Evolutionary conservation across 1,140 invertebrate genomes (phyloP).

Genomic region (Choristoneura fumiferana): DNA sequence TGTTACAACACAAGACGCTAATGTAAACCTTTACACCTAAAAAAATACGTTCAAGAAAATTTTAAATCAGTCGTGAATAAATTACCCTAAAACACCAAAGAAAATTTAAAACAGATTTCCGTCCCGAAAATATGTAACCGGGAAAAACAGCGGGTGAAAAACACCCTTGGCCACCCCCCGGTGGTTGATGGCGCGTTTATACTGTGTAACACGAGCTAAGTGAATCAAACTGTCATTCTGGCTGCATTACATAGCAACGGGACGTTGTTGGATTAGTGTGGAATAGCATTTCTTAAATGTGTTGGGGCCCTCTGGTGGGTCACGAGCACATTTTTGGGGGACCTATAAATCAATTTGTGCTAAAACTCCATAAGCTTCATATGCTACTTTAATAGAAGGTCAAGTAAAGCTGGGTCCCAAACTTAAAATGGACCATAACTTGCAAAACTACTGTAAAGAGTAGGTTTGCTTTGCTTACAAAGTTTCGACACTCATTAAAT

Average conservation of each 20-base stretch:
- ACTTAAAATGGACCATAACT: too few species aligned
- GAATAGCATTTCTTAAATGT: conserved; percentile 18
- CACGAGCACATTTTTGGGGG: too few species aligned
- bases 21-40: neutral
- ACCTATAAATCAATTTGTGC: too few species aligned
- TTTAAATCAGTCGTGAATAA: conserved; percentile 13
- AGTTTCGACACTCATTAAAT: too few species aligned
- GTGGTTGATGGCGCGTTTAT: conserved; percentile 60
- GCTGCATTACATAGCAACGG: conserved; percentile 49
- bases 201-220: conserved; percentile 70
- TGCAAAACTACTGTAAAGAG: too few species aligned
- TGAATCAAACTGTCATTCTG: conserved; percentile 77
- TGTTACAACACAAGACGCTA: neutral
- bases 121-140: conserved; percentile 11
- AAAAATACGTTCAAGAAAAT: conserved; percentile 12
- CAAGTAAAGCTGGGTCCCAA: too few species aligned
- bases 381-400: too few species aligned
- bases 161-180: conserved; percentile 33
- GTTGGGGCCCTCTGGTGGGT: too few species aligned
- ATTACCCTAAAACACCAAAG: conserved; percentile 10
- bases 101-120: conserved; percentile 17
- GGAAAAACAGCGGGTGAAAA: conserved; percentile 23
- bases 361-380: too few species aligned
- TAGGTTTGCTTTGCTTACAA: too few species aligned
- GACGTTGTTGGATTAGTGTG: conserved; percentile 24